These are phyloP conservation scores for Stomorhina lunata DNA, from an alignment of 2,888 invertebrate genomes.

Conservation along the genomic window DNA sequence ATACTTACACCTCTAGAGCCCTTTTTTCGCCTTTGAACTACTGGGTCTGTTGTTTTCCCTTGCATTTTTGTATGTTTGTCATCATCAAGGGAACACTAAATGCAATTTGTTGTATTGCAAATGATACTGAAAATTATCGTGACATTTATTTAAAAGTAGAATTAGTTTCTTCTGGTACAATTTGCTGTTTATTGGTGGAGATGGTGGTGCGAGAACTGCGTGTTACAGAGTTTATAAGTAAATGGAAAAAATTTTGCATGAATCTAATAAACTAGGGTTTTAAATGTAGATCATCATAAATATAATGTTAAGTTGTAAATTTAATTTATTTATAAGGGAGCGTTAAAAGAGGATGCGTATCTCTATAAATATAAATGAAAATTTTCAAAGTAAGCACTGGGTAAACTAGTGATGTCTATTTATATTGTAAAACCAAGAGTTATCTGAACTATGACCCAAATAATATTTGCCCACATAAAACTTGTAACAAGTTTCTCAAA, in stretches of 20 bases:
- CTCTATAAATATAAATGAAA: background rate
- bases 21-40: background rate
- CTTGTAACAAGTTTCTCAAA: no score
- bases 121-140: conserved; percentile 66
- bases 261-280: conserved; percentile 54
- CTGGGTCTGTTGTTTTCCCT: conserved; percentile 14
- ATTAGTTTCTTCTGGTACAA: conserved; percentile 56
- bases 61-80: conserved; percentile 46
- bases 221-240: conserved; percentile 6
- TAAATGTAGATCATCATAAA: conserved; percentile 61
- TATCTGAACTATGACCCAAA: no score
- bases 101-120: conserved; percentile 65
- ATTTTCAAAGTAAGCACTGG: background rate
- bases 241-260: conserved; percentile 18
- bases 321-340: conserved; percentile 27
- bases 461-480: no score
- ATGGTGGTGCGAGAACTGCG: no score
- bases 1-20: no score
- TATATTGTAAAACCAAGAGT: no score
- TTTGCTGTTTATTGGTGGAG: background rate
- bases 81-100: conserved; percentile 65
- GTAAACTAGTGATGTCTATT: background rate
- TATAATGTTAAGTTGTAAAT: conserved; percentile 47
- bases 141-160: conserved; percentile 65
- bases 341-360: conserved; percentile 16